Evolutionary conservation across 2,888 invertebrate species (phyloP).

Genomic region (Blomia tropicalis): DNA sequence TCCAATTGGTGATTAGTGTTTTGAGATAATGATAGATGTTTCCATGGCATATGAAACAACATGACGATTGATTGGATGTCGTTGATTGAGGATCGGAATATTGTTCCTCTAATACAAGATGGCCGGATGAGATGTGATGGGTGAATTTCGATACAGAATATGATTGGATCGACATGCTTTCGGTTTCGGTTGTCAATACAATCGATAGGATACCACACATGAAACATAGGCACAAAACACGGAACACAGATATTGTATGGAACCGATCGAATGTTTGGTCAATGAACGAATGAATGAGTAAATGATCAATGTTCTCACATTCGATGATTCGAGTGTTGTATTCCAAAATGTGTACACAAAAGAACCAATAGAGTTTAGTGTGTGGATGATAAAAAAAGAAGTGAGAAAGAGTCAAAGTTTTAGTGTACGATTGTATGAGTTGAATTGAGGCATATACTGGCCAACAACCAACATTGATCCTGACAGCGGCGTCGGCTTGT

Average conservation of each 20-base stretch:
- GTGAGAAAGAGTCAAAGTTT: not conserved
- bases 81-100: too few species aligned
- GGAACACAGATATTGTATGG: too few species aligned
- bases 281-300: too few species aligned
- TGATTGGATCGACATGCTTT: not conserved
- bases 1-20: conserved; percentile 1
- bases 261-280: too few species aligned
- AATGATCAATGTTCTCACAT: too few species aligned
- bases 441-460: not conserved
- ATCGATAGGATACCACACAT: too few species aligned
- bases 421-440: not conserved
- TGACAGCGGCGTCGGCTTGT: not conserved
- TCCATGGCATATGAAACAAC: conserved; percentile 2
- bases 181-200: not conserved
- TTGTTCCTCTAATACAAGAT: not conserved
- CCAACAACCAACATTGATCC: not conserved
- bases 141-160: not conserved
- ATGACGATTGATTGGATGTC: too few species aligned
- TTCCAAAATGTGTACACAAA: not conserved
- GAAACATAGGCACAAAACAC: too few species aligned
- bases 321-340: too few species aligned
- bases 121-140: not conserved
- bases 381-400: not conserved
- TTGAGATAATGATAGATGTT: not conserved
- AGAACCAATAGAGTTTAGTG: not conserved